phyloP scores from a whole-genome alignment of 1,140 invertebrate genomes.

The Myzus persicae region DNA sequence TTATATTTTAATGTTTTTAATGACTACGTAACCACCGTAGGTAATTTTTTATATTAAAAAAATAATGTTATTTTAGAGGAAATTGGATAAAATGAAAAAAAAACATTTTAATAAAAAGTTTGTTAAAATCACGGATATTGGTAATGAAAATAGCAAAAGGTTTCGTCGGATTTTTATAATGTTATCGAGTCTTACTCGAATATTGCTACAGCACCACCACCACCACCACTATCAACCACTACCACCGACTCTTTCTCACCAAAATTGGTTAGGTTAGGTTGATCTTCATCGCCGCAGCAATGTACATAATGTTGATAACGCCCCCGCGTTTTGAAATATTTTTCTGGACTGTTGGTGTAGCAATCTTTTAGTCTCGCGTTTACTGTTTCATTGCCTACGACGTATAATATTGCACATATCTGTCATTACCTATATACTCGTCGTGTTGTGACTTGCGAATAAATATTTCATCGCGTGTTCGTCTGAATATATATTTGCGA shows the following conservation, averaged over 20 bases:
- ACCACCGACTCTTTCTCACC: not conserved
- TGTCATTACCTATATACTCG: not conserved
- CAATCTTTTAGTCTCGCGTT: not conserved
- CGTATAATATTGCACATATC: not conserved
- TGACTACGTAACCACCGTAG: not conserved
- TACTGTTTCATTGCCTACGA: not conserved
- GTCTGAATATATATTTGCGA: not conserved
- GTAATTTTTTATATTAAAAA: not conserved
- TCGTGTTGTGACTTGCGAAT: not conserved
- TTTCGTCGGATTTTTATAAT: constrained; percentile 11
- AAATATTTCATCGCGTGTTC: not conserved
- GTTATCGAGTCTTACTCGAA: not conserved
- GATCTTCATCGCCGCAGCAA: not conserved
- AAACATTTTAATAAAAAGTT: not conserved
- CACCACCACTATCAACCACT: not conserved
- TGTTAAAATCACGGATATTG: not conserved
- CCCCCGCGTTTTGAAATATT: not conserved
- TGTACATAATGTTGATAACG: not conserved
- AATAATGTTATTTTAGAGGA: constrained; percentile 1
- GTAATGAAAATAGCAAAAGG: not conserved
- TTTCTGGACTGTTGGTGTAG: not conserved
- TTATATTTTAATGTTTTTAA: not conserved
- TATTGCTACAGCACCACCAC: not conserved
- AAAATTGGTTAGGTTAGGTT: too few species aligned
- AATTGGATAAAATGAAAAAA: not conserved